Evolutionary conservation across 2,797 vertebrate species (phyloP).

Genomic region (Zonotrichia albicollis): DNA sequence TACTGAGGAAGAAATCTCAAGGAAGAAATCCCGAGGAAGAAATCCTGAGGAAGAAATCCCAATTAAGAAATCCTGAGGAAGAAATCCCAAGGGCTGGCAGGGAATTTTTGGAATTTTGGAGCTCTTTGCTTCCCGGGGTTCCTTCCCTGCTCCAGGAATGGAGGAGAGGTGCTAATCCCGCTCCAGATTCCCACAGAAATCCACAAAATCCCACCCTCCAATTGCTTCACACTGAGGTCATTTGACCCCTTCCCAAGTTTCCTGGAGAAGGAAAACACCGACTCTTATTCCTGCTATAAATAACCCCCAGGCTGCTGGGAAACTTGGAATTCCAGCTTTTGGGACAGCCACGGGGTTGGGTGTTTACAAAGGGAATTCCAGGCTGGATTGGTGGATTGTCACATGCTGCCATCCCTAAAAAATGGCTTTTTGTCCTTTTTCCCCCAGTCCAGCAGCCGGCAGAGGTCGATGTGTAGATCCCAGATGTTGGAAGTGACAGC

Average conservation of each 20-base stretch:
- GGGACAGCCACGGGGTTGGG: neutral
- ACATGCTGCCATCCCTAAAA: neutral
- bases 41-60: neutral
- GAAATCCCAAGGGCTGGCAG: neutral
- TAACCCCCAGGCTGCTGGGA: neutral
- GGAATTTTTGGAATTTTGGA: neutral
- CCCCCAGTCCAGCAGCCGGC: rapidly evolving
- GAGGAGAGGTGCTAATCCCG: neutral
- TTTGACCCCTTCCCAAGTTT: neutral
- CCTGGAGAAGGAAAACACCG: neutral
- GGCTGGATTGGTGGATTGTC: neutral
- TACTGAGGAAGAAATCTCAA: too few relatives aligned
- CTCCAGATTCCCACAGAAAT: neutral
- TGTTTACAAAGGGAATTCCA: neutral
- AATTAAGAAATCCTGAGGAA: too few relatives aligned
- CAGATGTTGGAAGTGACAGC: neutral
- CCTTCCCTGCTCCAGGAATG: neutral
- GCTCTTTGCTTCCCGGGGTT: neutral
- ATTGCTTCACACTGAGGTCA: neutral
- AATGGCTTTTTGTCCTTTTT: rapidly evolving
- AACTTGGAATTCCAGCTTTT: neutral
- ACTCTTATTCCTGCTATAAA: neutral
- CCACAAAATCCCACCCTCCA: neutral
- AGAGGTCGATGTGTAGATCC: neutral
- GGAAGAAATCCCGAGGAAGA: neutral